Evolutionary conservation across 1,140 invertebrate species (phyloP).

Genomic region (Zaprionus davidi): DNA sequence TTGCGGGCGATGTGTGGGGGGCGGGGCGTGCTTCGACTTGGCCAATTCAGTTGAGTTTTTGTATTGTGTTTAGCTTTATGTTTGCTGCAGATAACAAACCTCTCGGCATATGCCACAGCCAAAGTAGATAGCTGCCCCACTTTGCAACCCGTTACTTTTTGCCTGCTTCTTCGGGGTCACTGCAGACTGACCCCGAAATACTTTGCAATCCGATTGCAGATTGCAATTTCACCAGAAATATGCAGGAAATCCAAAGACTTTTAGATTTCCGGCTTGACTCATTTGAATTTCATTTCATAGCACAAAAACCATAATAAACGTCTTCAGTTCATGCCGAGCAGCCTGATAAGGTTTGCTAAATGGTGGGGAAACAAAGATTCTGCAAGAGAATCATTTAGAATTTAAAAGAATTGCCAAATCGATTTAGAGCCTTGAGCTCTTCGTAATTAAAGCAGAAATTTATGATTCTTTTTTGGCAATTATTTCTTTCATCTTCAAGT

Average conservation of each 20-base stretch:
- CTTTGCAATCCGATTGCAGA: constrained; percentile 15
- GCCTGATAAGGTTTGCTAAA: too few relatives aligned
- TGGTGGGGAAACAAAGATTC: too few relatives aligned
- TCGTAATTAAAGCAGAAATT: too few relatives aligned
- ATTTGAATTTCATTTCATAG: neutral
- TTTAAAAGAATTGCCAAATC: too few relatives aligned
- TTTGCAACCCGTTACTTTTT: constrained; percentile 7
- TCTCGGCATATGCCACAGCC: neutral
- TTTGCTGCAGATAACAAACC: constrained; percentile 21
- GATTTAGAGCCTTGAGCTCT: too few relatives aligned
- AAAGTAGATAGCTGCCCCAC: neutral
- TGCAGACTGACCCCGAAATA: neutral
- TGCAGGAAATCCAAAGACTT: constrained; percentile 5
- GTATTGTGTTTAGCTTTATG: constrained; percentile 23
- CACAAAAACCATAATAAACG: neutral
- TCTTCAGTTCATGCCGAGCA: too few relatives aligned
- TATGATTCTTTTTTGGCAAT: too few relatives aligned
- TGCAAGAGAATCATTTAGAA: too few relatives aligned
- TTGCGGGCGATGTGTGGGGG: neutral
- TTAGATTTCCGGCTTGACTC: neutral
- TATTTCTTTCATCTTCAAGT: too few relatives aligned
- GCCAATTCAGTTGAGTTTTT: constrained; percentile 25
- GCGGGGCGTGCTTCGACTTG: neutral
- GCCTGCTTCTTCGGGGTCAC: constrained; percentile 10
- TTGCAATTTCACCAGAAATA: constrained; percentile 21